These are phyloP conservation scores for Platorchestia sp. DNA, from an alignment of 1,140 invertebrate species.

Conservation along the genomic window DNA sequence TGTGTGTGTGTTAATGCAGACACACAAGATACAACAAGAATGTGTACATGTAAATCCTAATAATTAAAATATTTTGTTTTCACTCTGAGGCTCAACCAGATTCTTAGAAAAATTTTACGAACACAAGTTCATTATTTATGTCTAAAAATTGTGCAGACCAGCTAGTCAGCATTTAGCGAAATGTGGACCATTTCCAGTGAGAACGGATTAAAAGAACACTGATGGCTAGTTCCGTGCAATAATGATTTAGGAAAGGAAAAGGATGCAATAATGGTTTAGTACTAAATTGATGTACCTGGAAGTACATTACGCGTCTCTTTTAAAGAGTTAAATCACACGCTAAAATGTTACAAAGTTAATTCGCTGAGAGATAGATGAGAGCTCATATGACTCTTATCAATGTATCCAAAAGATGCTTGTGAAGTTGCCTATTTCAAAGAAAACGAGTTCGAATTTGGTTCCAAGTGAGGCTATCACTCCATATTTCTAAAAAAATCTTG, in stretches of 20 bases:
- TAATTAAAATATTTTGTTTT: neutral
- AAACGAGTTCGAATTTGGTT: neutral
- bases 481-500: too few relatives aligned
- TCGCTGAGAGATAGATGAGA: too few relatives aligned
- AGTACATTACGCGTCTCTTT: neutral
- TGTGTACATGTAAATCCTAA: neutral
- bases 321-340: neutral
- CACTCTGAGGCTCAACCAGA: neutral
- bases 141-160: too few relatives aligned
- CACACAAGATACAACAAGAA: neutral
- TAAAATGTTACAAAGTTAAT: neutral
- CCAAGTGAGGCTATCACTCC: neutral
- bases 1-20: neutral
- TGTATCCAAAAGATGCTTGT: too few relatives aligned
- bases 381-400: too few relatives aligned
- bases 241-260: too few relatives aligned
- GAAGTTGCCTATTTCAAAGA: neutral
- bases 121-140: too few relatives aligned
- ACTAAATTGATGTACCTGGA: neutral
- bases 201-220: too few relatives aligned
- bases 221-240: too few relatives aligned
- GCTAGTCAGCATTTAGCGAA: too few relatives aligned
- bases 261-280: neutral
- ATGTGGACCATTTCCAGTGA: too few relatives aligned
- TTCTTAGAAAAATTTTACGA: too few relatives aligned